Evolutionary conservation across 2,797 vertebrate genomes (phyloP).

Genomic region (Periophthalmus magnuspinnatus): DNA sequence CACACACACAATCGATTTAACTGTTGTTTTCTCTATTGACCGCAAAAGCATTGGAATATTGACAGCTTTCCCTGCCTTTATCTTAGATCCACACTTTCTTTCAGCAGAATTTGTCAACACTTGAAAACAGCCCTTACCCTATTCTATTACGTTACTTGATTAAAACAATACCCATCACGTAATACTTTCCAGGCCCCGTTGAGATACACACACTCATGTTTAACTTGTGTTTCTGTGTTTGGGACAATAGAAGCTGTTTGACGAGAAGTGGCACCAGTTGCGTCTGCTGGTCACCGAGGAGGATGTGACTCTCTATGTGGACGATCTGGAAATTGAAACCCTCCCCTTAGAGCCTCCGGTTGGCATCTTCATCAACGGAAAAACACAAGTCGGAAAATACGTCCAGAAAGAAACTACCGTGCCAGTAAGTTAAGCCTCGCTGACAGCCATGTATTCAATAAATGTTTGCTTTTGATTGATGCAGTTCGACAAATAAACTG

Average conservation of each 20-base stretch:
- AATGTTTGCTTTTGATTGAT: slow-evolving; percentile 8
- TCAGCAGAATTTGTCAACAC: not conserved
- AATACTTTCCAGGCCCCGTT: slow-evolving; percentile 12
- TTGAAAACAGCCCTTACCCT: not conserved
- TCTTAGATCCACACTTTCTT: not conserved
- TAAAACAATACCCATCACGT: not conserved
- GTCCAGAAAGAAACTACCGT: slow-evolving; percentile 92
- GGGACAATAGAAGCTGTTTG: slow-evolving; percentile 82
- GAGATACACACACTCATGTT: slow-evolving; percentile 1
- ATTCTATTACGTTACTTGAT: not conserved
- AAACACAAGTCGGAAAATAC: slow-evolving; percentile 97
- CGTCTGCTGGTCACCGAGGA: slow-evolving; percentile 93
- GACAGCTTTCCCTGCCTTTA: not conserved
- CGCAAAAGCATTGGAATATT: not conserved
- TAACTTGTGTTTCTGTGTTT: slow-evolving; percentile 19
- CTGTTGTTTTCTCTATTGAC: not conserved
- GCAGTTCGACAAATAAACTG: slow-evolving; percentile 8
- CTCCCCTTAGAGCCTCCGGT: slow-evolving; percentile 84
- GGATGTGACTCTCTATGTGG: slow-evolving; percentile 89
- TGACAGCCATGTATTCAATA: slow-evolving; percentile 7
- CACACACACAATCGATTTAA: not conserved
- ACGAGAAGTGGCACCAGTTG: slow-evolving; percentile 95
- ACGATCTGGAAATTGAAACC: slow-evolving; percentile 87
- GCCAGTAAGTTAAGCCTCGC: slow-evolving; percentile 79
- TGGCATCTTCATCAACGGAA: slow-evolving; percentile 94